Evolutionary conservation across 2,888 invertebrate genomes (phyloP), one percentile per base, ranked within the genome.

Genomic region (Polyommatus iphigenia): DNA sequence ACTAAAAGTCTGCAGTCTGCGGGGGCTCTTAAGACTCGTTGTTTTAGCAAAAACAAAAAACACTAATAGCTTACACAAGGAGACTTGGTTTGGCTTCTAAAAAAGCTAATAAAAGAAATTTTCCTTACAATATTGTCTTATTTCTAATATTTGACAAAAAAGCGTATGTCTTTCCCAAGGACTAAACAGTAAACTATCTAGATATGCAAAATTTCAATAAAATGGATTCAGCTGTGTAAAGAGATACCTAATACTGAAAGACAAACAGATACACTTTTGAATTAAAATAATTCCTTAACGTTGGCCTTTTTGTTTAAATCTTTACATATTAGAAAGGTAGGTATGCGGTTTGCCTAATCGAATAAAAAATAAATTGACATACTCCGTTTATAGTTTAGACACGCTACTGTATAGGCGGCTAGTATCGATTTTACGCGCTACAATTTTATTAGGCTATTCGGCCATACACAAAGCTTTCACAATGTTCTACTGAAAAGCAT

Each of bases 381-480:
- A 67, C 67, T 67, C 5, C 3, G 5, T 29, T 67, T 32, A 29
- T 18, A 67, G 5, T 29, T 67, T 32, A 29, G 29, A 67, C 67
- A 67, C 67, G 67, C 67, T 67, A 15, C 29, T 24, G 67, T 32
- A 67, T 15, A 32, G 15, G 67, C 67, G 29, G 67, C 32, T 67
- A 32, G 67, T 67, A 67, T 67, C 67, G 67, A 67, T 67, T 67
- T 67, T 67, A 32, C 32, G 32, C 67, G 67, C 67, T 29, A 29
- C 5, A 67, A 67, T 67, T 62, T 67, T 67, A 67, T 67, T 18
- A 67, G 67, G 67, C 32, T 18, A 32, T 29, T 32, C 67, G 67
- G 67, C 29, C 67, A 32, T 67, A 67, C 15, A 67, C 29, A 67
- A 67, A 67, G 2, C 67, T 67, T 29, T 29, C 15, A 15, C 15